Conservation (phyloP, 1,140 invertebrate genomes). For the Drosophila obscura region DNA sequence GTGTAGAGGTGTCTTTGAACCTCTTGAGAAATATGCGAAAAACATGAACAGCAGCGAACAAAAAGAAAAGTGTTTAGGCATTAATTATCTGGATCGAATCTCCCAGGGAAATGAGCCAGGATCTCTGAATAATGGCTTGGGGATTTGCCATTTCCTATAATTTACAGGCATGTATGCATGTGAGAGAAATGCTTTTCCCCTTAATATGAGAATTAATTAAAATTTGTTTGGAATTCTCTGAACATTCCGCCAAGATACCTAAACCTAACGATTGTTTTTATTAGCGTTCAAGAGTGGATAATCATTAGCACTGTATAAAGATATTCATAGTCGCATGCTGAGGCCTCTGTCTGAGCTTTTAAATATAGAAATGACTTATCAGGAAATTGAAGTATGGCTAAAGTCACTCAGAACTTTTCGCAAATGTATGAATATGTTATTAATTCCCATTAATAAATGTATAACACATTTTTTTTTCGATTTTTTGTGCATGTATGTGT, state of each 20-base stretch:
- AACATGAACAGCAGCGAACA: constrained; percentile 44
- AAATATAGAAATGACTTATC: too few species aligned
- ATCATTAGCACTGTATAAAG: too few species aligned
- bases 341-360: too few species aligned
- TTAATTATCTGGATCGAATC: constrained; percentile 61
- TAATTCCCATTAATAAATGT: not conserved
- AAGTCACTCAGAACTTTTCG: too few species aligned
- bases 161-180: not conserved
- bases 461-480: too few species aligned
- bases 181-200: not conserved
- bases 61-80: constrained; percentile 52
- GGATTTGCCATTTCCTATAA: constrained; percentile 20
- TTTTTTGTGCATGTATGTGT: too few species aligned
- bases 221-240: too few species aligned
- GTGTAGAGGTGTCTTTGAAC: constrained; percentile 3
- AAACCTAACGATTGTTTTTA: too few species aligned
- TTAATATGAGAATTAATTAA: not conserved
- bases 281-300: too few species aligned
- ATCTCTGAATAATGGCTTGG: constrained; percentile 34
- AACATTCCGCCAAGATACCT: too few species aligned
- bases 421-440: not conserved
- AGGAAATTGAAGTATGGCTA: too few species aligned
- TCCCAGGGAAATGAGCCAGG: constrained; percentile 22
- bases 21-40: constrained; percentile 61
- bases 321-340: too few species aligned